Conservation (phyloP, 2,888 invertebrate species). For the Xiphydria camelus region DNA sequence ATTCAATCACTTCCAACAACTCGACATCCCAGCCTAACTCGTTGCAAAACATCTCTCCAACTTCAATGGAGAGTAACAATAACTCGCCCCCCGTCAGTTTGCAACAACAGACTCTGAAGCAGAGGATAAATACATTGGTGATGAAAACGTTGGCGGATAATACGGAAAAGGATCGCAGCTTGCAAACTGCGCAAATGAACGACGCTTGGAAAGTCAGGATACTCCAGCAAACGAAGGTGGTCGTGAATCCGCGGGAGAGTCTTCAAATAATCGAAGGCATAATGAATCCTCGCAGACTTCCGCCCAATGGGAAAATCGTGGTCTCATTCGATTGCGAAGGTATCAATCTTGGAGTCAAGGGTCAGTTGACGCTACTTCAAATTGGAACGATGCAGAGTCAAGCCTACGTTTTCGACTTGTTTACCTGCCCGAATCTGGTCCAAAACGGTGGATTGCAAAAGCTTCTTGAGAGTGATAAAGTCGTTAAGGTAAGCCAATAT, state of each 20-base stretch:
- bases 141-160: slow-evolving; percentile 90
- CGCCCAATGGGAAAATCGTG: slow-evolving; percentile 57
- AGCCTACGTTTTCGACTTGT: slow-evolving; percentile 85
- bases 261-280: slow-evolving; percentile 76
- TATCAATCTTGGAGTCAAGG: slow-evolving; percentile 86
- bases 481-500: slow-evolving; percentile 76
- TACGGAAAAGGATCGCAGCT: slow-evolving; percentile 65
- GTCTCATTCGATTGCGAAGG: slow-evolving; percentile 92
- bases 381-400: slow-evolving; percentile 81
- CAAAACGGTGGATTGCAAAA: slow-evolving; percentile 77
- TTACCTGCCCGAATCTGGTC: slow-evolving; percentile 80
- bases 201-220: slow-evolving; percentile 82
- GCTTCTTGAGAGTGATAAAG: slow-evolving; percentile 77
- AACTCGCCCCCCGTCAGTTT: slow-evolving; percentile 47
- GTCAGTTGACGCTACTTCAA: slow-evolving; percentile 84
- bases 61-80: slow-evolving; percentile 40
- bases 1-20: slow-evolving; percentile 26
- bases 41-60: slow-evolving; percentile 27
- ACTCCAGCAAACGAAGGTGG: slow-evolving; percentile 79
- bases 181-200: slow-evolving; percentile 57
- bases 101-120: slow-evolving; percentile 74
- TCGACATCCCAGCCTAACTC: slow-evolving; percentile 32
- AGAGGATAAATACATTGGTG: slow-evolving; percentile 84
- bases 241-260: slow-evolving; percentile 79
- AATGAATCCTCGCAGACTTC: slow-evolving; percentile 59